Conservation (phyloP, 2,113 vertebrate genomes). For the Macrotus californicus region DNA sequence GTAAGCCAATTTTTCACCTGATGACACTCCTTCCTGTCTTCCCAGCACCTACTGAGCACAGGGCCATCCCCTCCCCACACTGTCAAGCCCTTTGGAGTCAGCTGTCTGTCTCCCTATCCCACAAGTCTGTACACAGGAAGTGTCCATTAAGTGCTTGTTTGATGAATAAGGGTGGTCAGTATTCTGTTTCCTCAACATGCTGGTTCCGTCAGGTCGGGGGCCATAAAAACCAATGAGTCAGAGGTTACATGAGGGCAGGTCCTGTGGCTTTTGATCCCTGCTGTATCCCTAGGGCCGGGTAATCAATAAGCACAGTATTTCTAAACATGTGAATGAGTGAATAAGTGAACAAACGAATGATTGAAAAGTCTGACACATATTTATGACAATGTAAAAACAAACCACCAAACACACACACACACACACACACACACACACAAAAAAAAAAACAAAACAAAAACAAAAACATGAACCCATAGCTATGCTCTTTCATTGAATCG, state of each 20-base stretch:
- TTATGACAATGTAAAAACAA: conserved; percentile 19
- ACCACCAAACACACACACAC: not conserved
- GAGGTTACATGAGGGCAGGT: not conserved
- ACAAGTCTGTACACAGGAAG: not conserved
- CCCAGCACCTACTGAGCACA: not conserved
- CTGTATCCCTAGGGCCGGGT: not conserved
- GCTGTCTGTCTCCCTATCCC: not conserved
- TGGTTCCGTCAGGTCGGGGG: not conserved
- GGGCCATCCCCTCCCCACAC: not conserved
- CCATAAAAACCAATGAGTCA: conserved; percentile 11
- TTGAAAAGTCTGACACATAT: not conserved
- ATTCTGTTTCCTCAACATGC: not conserved
- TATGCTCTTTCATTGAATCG: not conserved
- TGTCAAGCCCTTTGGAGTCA: not conserved
- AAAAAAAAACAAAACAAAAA: too few species aligned
- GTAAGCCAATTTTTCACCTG: not conserved
- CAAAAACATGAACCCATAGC: not conserved
- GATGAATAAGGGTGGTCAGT: not conserved
- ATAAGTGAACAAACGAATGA: not conserved
- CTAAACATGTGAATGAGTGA: not conserved
- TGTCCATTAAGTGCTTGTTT: not conserved
- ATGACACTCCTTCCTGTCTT: not conserved
- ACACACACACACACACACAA: not conserved
- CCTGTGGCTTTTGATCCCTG: not conserved
- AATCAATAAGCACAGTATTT: not conserved